These are phyloP conservation scores for Danaus plexippus DNA, from an alignment of 1,140 invertebrate genomes.

Conservation along the genomic window DNA sequence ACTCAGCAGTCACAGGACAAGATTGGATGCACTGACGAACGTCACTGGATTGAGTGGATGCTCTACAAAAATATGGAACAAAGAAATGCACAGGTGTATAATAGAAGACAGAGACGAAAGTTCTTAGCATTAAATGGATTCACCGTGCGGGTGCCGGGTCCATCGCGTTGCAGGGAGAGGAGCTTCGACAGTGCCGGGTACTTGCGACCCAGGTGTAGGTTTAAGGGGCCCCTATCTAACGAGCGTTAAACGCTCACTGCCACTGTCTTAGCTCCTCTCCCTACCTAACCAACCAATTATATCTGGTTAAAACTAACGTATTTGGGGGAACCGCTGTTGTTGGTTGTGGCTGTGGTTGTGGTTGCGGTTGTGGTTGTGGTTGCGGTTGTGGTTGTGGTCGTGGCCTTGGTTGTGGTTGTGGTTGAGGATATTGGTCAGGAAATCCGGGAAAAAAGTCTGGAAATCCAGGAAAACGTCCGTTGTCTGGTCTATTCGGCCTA, in stretches of 20 bases:
- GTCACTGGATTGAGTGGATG: slow-evolving; percentile 7
- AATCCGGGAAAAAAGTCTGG: slow-evolving; percentile 15
- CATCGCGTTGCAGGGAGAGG: background rate
- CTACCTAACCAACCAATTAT: too few species aligned
- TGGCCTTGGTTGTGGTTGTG: slow-evolving; percentile 15
- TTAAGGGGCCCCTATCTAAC: too few species aligned
- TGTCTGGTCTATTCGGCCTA: slow-evolving; percentile 5
- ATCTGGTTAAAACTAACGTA: too few species aligned
- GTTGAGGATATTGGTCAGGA: slow-evolving; percentile 19
- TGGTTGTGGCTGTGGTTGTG: slow-evolving; percentile 3
- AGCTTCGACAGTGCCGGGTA: background rate
- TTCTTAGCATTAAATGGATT: too few species aligned
- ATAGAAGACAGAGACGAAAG: too few species aligned
- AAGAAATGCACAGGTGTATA: slow-evolving; percentile 1
- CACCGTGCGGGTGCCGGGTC: too few species aligned
- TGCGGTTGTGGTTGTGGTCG: slow-evolving; percentile 14
- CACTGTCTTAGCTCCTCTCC: too few species aligned
- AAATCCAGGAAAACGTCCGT: slow-evolving; percentile 15
- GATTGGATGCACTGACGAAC: slow-evolving; percentile 47
- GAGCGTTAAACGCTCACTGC: too few species aligned
- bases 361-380: slow-evolving; percentile 12
- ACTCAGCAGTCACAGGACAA: slow-evolving; percentile 74
- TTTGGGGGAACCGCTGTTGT: background rate
- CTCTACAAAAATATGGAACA: background rate
- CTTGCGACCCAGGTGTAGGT: too few species aligned